phyloP scores from a whole-genome alignment of 2,888 invertebrate genomes.

The Drosophila pegasa region DNA sequence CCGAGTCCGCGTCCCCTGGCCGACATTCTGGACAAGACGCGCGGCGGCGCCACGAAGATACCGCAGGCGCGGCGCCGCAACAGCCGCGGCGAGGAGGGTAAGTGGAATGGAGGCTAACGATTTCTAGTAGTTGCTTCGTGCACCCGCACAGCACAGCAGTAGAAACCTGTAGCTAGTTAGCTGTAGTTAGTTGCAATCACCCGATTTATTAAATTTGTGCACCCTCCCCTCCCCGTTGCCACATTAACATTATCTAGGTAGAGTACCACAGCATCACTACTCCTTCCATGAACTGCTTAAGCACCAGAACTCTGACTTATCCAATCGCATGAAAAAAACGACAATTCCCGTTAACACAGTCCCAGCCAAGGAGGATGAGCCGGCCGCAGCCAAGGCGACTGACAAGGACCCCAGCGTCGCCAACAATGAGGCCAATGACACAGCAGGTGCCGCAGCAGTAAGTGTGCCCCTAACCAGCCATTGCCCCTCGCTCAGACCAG shows the following conservation, averaged over 20 bases:
- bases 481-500: not conserved
- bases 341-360: conserved; percentile 73
- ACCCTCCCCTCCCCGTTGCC: conserved; percentile 19
- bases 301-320: conserved; percentile 83
- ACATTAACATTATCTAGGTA: conserved; percentile 66
- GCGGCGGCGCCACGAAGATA: conserved; percentile 80
- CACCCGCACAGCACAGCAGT: conserved; percentile 67
- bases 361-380: conserved; percentile 55
- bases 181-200: conserved; percentile 45
- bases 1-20: conserved; percentile 83
- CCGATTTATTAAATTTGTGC: conserved; percentile 51
- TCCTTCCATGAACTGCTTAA: conserved; percentile 80
- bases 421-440: conserved; percentile 51
- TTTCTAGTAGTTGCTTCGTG: conserved; percentile 61
- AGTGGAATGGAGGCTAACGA: conserved; percentile 48
- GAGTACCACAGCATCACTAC: conserved; percentile 77
- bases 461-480: conserved; percentile 26
- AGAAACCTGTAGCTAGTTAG: conserved; percentile 52
- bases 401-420: conserved; percentile 21
- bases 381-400: conserved; percentile 28
- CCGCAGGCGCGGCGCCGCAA: conserved; percentile 78
- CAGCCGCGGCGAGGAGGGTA: conserved; percentile 80
- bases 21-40: conserved; percentile 82
- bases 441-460: conserved; percentile 49
- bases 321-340: conserved; percentile 79